Conservation (phyloP, 2,113 vertebrate genomes). For the Cheirogaleus medius region DNA sequence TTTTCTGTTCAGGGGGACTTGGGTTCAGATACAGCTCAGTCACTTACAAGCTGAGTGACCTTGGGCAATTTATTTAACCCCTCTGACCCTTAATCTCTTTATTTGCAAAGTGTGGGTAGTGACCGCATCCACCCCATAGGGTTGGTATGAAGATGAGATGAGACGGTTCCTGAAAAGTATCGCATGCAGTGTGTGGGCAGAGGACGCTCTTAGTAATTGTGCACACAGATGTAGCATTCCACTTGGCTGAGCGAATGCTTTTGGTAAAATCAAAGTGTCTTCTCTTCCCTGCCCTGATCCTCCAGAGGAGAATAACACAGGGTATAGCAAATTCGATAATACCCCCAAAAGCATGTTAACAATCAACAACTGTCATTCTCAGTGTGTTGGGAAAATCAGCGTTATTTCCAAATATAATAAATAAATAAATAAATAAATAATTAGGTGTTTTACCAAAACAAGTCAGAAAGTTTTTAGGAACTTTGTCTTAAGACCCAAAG, state of each 20-base stretch:
- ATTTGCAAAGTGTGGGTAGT: background rate
- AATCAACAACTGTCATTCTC: background rate
- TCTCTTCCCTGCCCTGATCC: background rate
- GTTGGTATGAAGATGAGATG: background rate
- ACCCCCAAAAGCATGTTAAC: background rate
- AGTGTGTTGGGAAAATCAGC: background rate
- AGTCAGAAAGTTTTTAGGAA: background rate
- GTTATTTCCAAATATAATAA: background rate
- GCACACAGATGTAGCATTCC: background rate
- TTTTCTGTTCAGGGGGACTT: background rate
- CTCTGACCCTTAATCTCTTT: background rate
- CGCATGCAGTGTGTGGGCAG: rapidly evolving
- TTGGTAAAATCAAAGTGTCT: background rate
- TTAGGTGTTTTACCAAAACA: background rate
- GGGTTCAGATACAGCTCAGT: background rate
- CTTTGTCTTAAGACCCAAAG: background rate
- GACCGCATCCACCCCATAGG: background rate
- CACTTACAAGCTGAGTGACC: background rate
- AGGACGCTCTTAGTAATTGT: background rate
- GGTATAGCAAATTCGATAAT: background rate
- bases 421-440: background rate
- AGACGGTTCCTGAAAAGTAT: background rate
- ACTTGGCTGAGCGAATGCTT: background rate
- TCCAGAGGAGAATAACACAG: background rate
- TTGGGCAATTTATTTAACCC: background rate